Conservation (phyloP, 2,888 invertebrate species). For the Limnephilus lunatus region DNA sequence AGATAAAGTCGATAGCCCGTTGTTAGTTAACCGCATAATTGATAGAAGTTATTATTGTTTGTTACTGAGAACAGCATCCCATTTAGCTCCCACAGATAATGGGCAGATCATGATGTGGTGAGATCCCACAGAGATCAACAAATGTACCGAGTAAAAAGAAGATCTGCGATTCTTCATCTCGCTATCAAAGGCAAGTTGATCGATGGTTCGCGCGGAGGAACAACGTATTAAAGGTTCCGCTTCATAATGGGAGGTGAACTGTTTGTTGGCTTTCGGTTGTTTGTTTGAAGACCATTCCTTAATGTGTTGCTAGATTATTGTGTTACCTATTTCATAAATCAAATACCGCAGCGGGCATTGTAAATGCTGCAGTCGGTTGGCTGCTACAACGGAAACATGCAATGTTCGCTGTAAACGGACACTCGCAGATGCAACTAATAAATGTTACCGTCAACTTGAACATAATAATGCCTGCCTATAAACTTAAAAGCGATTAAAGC, state of each 20-base stretch:
- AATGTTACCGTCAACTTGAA: background rate
- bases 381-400: background rate
- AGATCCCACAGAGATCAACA: slow-evolving; percentile 43
- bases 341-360: slow-evolving; percentile 2
- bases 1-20: slow-evolving; percentile 40
- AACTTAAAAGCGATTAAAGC: background rate
- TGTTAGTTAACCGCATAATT: slow-evolving; percentile 43
- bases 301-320: slow-evolving; percentile 17
- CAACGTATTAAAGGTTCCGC: slow-evolving; percentile 21
- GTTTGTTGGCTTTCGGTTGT: slow-evolving; percentile 18
- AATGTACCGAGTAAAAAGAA: slow-evolving; percentile 43
- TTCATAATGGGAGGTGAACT: slow-evolving; percentile 38
- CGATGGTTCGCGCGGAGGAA: slow-evolving; percentile 29
- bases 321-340: slow-evolving; percentile 21
- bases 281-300: slow-evolving; percentile 22
- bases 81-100: slow-evolving; percentile 43
- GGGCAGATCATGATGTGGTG: slow-evolving; percentile 40
- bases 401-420: background rate
- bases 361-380: background rate
- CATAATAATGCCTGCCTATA: background rate
- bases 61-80: slow-evolving; percentile 33
- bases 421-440: background rate
- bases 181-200: slow-evolving; percentile 8
- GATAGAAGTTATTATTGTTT: slow-evolving; percentile 45
- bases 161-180: slow-evolving; percentile 43